These are phyloP conservation scores for Otolemur garnettii DNA, from an alignment of 2,113 vertebrate genomes.

Conservation along the genomic window DNA sequence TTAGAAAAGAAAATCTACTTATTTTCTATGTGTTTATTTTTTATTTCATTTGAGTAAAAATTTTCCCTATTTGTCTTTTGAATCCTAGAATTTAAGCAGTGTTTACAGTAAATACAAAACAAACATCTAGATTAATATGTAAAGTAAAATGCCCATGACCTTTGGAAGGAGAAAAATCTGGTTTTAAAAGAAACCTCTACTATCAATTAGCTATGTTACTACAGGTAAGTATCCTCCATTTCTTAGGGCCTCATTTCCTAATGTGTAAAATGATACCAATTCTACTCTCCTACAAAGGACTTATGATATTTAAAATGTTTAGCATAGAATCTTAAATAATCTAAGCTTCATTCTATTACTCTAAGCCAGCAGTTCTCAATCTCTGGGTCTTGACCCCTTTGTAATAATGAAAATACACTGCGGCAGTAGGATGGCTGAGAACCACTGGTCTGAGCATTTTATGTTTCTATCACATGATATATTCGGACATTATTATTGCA, in stretches of 20 bases:
- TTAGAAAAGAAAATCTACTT: conserved; percentile 28
- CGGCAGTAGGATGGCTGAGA: no score
- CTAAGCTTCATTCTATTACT: conserved; percentile 1
- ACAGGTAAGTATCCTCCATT: background rate
- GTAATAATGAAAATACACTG: no score
- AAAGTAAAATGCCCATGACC: background rate
- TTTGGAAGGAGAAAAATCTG: background rate
- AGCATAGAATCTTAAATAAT: background rate
- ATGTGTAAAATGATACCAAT: background rate
- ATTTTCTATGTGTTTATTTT: background rate
- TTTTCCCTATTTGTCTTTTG: conserved; percentile 30
- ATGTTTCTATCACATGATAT: conserved; percentile 33
- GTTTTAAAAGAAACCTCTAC: background rate
- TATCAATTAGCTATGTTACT: background rate
- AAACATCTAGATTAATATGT: background rate
- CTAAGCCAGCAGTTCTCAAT: background rate
- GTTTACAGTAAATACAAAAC: conserved; percentile 38
- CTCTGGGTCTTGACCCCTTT: no score
- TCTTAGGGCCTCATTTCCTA: background rate
- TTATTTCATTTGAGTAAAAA: conserved; percentile 1
- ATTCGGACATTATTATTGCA: background rate
- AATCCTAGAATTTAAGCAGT: conserved; percentile 34
- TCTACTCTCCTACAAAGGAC: background rate
- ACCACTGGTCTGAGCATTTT: background rate
- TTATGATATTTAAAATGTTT: background rate